Percentiles rank a stretch among this genome's conserved stretches.
Conservation (phyloP, 2,888 invertebrate species). For the Diachrysia chrysitis region DNA sequence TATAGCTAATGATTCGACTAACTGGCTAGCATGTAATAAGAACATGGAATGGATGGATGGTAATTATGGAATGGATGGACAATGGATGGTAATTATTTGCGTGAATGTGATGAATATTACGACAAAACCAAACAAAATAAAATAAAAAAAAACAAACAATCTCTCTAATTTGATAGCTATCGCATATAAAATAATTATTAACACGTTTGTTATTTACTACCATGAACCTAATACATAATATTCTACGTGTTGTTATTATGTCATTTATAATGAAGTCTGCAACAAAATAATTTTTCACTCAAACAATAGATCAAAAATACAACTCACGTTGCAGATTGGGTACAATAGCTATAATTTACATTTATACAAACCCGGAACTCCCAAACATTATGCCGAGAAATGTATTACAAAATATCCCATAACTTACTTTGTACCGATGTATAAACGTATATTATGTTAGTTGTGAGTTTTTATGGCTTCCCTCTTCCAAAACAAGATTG, state of each 20-base stretch:
- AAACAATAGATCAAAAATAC: neutral
- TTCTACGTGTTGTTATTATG: neutral
- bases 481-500: conserved; percentile 25
- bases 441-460: conserved; percentile 7
- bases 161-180: conserved; percentile 32
- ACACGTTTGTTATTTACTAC: conserved; percentile 37
- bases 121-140: too few relatives aligned
- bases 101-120: too few relatives aligned
- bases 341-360: neutral
- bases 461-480: conserved; percentile 43
- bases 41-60: too few relatives aligned
- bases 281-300: neutral
- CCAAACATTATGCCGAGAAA: conserved; percentile 32
- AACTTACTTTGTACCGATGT: conserved; percentile 38
- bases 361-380: conserved; percentile 17
- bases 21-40: too few relatives aligned
- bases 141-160: too few relatives aligned
- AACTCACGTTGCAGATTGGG: neutral
- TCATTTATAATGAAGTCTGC: neutral
- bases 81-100: too few relatives aligned
- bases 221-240: conserved; percentile 8
- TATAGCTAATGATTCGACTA: too few relatives aligned
- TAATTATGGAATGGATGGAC: too few relatives aligned
- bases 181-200: conserved; percentile 41
- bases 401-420: conserved; percentile 50